phyloP scores from a whole-genome alignment of 2,888 invertebrate species.

The Leucania comma region DNA sequence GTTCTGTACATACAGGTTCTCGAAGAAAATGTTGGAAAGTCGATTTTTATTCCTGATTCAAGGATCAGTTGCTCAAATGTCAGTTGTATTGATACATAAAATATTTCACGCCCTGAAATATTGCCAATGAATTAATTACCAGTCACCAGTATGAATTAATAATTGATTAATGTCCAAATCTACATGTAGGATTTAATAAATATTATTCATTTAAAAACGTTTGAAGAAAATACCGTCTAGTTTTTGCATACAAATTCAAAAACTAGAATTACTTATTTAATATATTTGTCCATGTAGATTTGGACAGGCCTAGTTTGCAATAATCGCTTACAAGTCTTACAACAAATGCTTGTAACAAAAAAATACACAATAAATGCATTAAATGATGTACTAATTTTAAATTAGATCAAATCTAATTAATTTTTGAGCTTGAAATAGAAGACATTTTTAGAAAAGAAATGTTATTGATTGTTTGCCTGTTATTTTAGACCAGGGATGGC shows the following conservation, averaged over 20 bases:
- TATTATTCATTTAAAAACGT: slow-evolving; percentile 23
- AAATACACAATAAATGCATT: slow-evolving; percentile 54
- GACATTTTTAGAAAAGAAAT: not conserved
- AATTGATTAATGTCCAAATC: slow-evolving; percentile 42
- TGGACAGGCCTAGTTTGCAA: slow-evolving; percentile 15
- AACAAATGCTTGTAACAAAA: no score
- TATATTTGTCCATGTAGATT: slow-evolving; percentile 38
- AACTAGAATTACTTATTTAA: slow-evolving; percentile 30
- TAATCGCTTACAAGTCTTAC: not conserved
- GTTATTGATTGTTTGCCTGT: not conserved
- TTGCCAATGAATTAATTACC: not conserved
- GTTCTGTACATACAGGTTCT: no score
- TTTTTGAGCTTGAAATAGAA: slow-evolving; percentile 18
- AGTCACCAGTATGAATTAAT: slow-evolving; percentile 5
- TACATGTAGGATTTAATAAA: slow-evolving; percentile 28
- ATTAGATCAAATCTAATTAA: slow-evolving; percentile 60
- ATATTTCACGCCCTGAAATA: not conserved
- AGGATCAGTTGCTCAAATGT: no score
- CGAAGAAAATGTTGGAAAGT: no score
- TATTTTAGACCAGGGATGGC: no score
- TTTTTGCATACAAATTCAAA: slow-evolving; percentile 37
- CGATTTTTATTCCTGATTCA: no score
- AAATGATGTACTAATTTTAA: slow-evolving; percentile 39
- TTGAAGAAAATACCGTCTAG: slow-evolving; percentile 40
- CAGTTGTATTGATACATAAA: no score